Percentiles rank a stretch among this genome's conserved stretches.
Conservation (phyloP, 2,797 vertebrate genomes). For the Sebastes baramenuke region DNA sequence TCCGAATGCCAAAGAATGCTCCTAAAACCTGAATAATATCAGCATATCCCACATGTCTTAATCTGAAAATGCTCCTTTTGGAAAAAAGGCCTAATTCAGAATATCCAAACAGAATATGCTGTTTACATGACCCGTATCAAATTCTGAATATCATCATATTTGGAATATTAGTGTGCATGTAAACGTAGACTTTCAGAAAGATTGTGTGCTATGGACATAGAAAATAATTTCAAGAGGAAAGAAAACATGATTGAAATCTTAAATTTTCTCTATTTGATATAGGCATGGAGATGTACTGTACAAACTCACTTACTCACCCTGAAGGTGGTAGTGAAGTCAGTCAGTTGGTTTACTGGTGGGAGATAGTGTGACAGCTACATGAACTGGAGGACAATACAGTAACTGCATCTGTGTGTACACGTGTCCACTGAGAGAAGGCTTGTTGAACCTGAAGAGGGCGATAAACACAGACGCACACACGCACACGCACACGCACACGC, state of each 20-base stretch:
- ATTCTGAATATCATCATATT: too few relatives aligned
- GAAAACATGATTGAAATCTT: background rate
- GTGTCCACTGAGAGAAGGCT: slow-evolving; percentile 6
- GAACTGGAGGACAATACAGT: slow-evolving; percentile 37
- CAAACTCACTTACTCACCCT: background rate
- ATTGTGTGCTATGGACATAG: background rate
- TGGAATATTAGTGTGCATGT: too few relatives aligned
- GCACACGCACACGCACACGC: background rate
- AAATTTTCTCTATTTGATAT: background rate
- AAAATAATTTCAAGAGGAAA: background rate
- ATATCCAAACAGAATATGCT: too few relatives aligned
- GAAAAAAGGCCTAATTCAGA: too few relatives aligned
- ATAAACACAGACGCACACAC: slow-evolving; percentile 10
- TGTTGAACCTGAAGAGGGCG: slow-evolving; percentile 18
- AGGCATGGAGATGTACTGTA: background rate
- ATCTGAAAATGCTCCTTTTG: too few relatives aligned
- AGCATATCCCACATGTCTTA: too few relatives aligned
- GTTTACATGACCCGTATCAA: too few relatives aligned
- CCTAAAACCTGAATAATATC: too few relatives aligned
- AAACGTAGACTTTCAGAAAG: background rate
- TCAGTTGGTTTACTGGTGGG: slow-evolving; percentile 2
- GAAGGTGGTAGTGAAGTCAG: slow-evolving; percentile 11
- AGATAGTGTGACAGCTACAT: slow-evolving; percentile 28
- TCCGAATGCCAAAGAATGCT: too few relatives aligned
- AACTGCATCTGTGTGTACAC: background rate